phyloP scores from a whole-genome alignment of 2,113 vertebrate genomes.

The Mixornis gularis region DNA sequence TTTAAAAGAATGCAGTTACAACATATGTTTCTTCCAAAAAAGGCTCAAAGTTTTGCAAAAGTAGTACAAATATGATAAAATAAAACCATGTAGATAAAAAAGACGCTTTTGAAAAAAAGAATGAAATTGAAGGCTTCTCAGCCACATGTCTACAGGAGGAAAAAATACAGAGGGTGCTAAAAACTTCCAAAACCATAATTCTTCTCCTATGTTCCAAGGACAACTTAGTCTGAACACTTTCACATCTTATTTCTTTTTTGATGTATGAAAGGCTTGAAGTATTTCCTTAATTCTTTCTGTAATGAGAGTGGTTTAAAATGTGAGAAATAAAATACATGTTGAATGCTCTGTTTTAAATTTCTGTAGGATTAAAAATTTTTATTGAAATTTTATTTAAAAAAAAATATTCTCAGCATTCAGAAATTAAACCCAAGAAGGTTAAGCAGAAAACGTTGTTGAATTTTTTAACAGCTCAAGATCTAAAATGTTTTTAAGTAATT shows the following conservation, averaged over 20 bases:
- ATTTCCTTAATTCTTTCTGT: neutral
- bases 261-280: neutral
- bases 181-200: neutral
- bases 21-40: neutral
- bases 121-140: neutral
- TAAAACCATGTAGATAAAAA: neutral
- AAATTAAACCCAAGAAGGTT: neutral
- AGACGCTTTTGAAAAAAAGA: neutral
- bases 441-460: neutral
- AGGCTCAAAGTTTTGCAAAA: neutral
- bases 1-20: neutral
- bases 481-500: neutral
- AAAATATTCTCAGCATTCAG: neutral
- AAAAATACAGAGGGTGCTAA: neutral
- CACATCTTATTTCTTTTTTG: neutral
- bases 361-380: neutral
- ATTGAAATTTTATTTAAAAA: neutral
- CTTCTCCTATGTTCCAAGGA: neutral
- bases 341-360: neutral
- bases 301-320: neutral
- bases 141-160: neutral
- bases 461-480: neutral
- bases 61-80: neutral
- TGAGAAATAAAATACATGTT: neutral
- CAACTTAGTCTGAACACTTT: neutral